Conservation (phyloP, 1,140 invertebrate genomes). For the Hylaeus volcanicus region DNA sequence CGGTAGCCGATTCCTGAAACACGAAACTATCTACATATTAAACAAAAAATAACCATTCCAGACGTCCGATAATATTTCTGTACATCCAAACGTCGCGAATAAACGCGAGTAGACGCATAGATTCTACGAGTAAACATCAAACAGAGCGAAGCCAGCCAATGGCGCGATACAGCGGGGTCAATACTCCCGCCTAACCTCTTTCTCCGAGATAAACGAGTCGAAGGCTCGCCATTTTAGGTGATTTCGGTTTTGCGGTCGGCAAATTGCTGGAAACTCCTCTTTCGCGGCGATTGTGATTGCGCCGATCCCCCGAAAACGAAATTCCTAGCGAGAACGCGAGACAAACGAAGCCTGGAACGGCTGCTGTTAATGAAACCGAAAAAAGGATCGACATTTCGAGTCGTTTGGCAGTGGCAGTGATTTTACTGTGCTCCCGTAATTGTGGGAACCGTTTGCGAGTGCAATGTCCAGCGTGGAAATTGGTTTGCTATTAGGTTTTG, state of each 20-base stretch:
- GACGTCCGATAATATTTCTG: too few species aligned
- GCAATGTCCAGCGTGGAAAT: too few species aligned
- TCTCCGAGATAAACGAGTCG: too few species aligned
- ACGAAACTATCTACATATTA: too few species aligned
- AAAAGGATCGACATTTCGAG: constrained; percentile 1
- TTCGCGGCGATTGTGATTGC: neutral
- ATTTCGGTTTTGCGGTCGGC: neutral
- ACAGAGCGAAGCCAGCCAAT: too few species aligned
- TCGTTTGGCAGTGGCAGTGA: neutral
- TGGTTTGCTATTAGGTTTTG: too few species aligned
- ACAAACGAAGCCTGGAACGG: neutral
- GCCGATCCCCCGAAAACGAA: neutral
- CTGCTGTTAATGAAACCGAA: constrained; percentile 2
- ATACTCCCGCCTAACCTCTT: neutral
- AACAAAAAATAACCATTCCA: too few species aligned
- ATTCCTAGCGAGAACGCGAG: constrained; percentile 1
- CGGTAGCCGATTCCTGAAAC: too few species aligned
- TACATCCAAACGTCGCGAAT: too few species aligned
- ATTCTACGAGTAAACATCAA: too few species aligned
- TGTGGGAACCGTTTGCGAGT: too few species aligned
- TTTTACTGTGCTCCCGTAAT: neutral
- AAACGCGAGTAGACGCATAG: too few species aligned
- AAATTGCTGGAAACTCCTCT: neutral
- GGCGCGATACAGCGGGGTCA: neutral
- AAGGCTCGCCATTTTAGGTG: neutral